Evolutionary conservation across 1,140 invertebrate species (phyloP), one percentile per base, ranked within the genome.

Genomic region (Drosophila pallidifrons): DNA sequence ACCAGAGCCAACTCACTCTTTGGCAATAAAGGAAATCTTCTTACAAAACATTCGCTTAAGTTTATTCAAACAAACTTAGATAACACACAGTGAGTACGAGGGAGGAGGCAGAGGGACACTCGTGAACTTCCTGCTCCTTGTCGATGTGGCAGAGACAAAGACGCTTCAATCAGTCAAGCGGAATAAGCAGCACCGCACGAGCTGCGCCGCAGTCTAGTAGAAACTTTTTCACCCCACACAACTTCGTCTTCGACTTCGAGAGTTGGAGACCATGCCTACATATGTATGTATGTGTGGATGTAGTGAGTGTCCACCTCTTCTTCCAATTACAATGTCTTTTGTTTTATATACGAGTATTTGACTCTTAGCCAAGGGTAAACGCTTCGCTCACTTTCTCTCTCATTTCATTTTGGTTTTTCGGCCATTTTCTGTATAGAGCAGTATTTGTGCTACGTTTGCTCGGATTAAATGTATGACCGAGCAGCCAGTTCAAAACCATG

Each of bases 41-140:
- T 89, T 89, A 89, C 85, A 89, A 89, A 89, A 89, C 85, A 89
- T 89, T 89, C 85, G 85, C 81, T 89, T 89, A 89, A 89, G 85
- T 89, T 89, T 89, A 89, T 89, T 89, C 85, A 89, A 89, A 89
- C 85, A 89, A 89, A 89, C 85, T 88, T 89, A 85, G 83, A 88
- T 89, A 88, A 83, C 81, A 77, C 72, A 87, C 2, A 20, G 13
- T n/a, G n/a, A n/a, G n/a, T n/a, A n/a, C 4, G 25, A 13, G 3
- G 49, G 5, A 60, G 58, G 2, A 15, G 4, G 20, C 3, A 16
- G 15, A 16, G 15, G 32, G 45, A 51, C 11, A 43, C 15, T 47
- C 32, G 46, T 45, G 45, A 15, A 71, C 81, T 79, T 81, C 75
- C 75, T 67, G 55, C 60, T 73, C 20, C 49, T 46, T 70, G 66